Evolutionary conservation across 2,888 invertebrate species (phyloP).

Genomic region (Helobdella robusta): DNA sequence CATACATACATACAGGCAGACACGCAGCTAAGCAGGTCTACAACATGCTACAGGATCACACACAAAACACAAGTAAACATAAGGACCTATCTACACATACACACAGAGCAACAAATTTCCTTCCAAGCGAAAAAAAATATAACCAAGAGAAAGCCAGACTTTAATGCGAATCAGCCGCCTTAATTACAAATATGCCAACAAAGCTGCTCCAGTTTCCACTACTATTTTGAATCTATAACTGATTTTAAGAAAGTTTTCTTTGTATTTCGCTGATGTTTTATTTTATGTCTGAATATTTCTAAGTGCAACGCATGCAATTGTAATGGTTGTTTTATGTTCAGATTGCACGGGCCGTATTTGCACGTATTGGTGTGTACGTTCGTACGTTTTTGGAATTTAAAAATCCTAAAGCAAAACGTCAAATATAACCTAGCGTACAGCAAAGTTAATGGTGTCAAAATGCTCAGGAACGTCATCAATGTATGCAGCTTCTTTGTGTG

Average conservation of each 20-base stretch:
- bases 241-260: background rate
- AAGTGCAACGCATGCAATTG: no score
- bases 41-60: no score
- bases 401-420: no score
- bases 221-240: background rate
- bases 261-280: background rate
- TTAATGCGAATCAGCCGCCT: no score
- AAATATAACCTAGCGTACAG: no score
- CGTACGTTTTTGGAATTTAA: no score
- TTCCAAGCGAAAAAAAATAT: no score
- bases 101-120: constrained; percentile 2
- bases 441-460: background rate
- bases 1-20: constrained; percentile 17
- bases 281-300: no score
- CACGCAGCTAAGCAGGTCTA: constrained; percentile 4
- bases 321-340: no score
- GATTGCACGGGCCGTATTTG: no score
- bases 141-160: no score
- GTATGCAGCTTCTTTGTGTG: background rate
- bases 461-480: background rate
- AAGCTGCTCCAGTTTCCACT: background rate
- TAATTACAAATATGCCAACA: background rate
- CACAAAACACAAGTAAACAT: constrained; percentile 9
- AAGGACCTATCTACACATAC: constrained; percentile 4
- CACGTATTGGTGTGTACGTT: no score